Percentiles rank a stretch among this genome's conserved stretches.
These are phyloP conservation scores for Chrysochloris asiatica DNA, from an alignment of 2,113 vertebrate genomes.

Conservation along the genomic window DNA sequence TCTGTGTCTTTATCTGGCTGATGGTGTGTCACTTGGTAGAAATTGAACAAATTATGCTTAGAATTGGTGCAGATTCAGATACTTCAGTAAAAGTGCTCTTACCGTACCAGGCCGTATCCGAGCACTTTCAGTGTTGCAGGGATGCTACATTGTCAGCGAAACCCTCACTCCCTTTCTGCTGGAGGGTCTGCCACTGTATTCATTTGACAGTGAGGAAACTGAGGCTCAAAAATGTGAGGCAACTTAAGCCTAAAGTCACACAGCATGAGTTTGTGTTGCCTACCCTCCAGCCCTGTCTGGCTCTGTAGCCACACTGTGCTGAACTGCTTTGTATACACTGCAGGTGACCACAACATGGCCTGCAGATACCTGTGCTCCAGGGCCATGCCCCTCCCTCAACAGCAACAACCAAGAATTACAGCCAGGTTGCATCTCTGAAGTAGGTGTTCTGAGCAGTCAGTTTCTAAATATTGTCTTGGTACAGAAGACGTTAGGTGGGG, in stretches of 20 bases:
- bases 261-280: neutral
- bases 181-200: neutral
- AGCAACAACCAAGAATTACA: neutral
- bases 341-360: neutral
- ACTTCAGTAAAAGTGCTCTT: neutral
- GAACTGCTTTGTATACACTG: neutral
- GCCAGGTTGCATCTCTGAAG: neutral
- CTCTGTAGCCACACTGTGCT: accelerated
- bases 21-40: neutral
- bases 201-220: neutral
- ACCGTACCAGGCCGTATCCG: accelerated
- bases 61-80: accelerated
- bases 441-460: neutral
- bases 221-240: neutral
- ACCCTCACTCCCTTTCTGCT: accelerated
- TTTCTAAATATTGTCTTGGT: neutral
- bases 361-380: neutral
- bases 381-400: neutral
- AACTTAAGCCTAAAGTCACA: neutral
- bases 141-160: accelerated
- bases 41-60: accelerated
- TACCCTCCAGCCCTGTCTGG: neutral
- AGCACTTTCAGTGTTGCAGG: neutral
- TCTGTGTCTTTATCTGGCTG: neutral
- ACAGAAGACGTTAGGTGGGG: neutral